phyloP scores from a whole-genome alignment of 1,140 invertebrate genomes.

The Eupeodes corollae region DNA sequence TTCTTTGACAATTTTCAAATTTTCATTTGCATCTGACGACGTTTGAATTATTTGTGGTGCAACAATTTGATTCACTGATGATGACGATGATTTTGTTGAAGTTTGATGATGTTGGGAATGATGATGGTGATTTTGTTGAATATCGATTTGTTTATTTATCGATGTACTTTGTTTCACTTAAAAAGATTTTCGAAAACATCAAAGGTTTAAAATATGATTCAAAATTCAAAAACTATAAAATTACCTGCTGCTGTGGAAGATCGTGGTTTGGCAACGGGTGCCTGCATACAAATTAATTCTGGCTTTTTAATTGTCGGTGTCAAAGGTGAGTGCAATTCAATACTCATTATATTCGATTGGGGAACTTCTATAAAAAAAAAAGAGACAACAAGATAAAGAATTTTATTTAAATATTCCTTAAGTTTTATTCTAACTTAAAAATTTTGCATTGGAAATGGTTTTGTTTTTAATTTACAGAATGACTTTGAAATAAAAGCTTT shows the following conservation, averaged over 20 bases:
- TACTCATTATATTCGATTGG: conserved; percentile 34
- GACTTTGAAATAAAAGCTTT: no score
- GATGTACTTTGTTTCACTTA: not conserved
- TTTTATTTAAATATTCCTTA: not conserved
- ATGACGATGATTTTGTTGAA: not conserved
- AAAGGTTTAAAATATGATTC: no score
- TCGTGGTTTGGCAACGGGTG: conserved; percentile 28
- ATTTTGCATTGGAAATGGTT: no score
- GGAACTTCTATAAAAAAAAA: conserved; percentile 22
- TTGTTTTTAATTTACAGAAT: no score
- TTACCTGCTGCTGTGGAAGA: conserved; percentile 8
- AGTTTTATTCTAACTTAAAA: not conserved
- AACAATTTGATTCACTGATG: not conserved
- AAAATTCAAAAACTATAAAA: conserved; percentile 9
- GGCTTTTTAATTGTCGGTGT: not conserved
- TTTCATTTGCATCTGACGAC: conserved; percentile 10
- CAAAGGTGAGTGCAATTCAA: conserved; percentile 26
- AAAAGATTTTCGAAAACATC: not conserved
- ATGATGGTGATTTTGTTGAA: no score
- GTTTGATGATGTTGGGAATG: not conserved
- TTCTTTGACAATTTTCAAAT: conserved; percentile 32
- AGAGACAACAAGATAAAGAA: not conserved
- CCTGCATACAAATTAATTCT: not conserved
- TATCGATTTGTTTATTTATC: no score
- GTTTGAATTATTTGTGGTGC: not conserved